Percentiles rank a stretch among this genome's conserved stretches.
Evolutionary conservation across 53 echinoderm and acorn worm genomes (phyloP).

Genomic region (Crossaster papposus): DNA sequence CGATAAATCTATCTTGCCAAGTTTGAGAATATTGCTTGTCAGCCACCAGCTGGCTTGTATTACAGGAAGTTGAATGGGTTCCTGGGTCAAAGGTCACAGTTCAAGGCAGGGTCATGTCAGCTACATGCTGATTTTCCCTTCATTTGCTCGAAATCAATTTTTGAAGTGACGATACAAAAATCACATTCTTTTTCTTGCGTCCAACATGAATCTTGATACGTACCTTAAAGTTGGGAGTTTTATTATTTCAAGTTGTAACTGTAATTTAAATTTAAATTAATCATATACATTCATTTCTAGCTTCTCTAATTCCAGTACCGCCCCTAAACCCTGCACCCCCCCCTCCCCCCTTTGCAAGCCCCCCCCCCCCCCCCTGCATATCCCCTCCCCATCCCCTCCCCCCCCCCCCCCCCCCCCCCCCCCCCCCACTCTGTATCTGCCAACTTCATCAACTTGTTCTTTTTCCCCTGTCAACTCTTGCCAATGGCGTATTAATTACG

Average conservation of each 20-base stretch:
- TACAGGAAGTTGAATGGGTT: neutral
- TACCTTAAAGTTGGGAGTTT: neutral
- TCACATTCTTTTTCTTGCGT: too few species aligned
- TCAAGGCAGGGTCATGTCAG: neutral
- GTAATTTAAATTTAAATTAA: too few species aligned
- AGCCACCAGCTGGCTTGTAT: neutral
- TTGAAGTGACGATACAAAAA: too few species aligned
- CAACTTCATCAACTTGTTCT: neutral
- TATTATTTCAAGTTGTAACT: too few species aligned
- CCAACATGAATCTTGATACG: neutral
- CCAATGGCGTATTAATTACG: conserved; percentile 1
- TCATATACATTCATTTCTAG: neutral
- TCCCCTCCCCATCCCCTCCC: neutral
- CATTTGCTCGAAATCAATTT: too few species aligned
- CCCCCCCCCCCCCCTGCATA: neutral
- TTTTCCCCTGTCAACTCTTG: neutral
- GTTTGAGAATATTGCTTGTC: neutral
- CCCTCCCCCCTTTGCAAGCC: neutral
- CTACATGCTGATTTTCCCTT: neutral
- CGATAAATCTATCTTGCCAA: neutral
- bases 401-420: neutral
- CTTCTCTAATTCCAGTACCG: neutral
- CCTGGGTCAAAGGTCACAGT: neutral
- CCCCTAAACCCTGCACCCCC: neutral
- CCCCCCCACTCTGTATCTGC: neutral